Evolutionary conservation across 2,113 vertebrate genomes (phyloP).

Genomic region (Cyprinodon tularosa): DNA sequence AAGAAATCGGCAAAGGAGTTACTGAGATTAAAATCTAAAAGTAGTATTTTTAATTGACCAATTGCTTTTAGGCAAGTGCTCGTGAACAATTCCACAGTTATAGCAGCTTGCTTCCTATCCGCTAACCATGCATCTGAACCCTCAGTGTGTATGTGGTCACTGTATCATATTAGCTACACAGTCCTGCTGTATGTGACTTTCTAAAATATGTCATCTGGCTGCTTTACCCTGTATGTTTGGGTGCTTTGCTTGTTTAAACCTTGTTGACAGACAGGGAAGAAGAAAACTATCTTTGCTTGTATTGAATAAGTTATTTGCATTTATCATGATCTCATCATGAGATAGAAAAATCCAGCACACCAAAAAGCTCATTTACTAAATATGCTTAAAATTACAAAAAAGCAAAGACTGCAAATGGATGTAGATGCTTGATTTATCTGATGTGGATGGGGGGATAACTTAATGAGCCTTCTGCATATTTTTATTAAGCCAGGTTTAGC

Average conservation of each 20-base stretch:
- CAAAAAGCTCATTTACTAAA: not conserved
- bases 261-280: conserved; percentile 12
- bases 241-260: conserved; percentile 19
- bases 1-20: too few species aligned
- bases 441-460: conserved; percentile 1
- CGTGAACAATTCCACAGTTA: conserved; percentile 16
- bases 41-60: conserved; percentile 4
- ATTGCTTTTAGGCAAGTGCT: conserved; percentile 3
- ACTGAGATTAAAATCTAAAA: not conserved
- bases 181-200: conserved; percentile 20
- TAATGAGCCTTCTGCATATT: conserved; percentile 5
- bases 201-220: conserved; percentile 52
- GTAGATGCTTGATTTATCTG: conserved; percentile 1
- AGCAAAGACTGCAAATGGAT: not conserved
- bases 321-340: not conserved
- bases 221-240: conserved; percentile 22
- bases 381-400: not conserved
- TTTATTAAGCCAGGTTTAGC: conserved; percentile 6
- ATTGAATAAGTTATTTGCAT: not conserved
- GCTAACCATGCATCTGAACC: not conserved
- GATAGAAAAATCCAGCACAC: not conserved
- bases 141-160: not conserved
- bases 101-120: not conserved
- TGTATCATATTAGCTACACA: conserved; percentile 32
- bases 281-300: conserved; percentile 15